Conservation (phyloP, 2,113 vertebrate genomes). For the Pachypanchax playfairii region DNA sequence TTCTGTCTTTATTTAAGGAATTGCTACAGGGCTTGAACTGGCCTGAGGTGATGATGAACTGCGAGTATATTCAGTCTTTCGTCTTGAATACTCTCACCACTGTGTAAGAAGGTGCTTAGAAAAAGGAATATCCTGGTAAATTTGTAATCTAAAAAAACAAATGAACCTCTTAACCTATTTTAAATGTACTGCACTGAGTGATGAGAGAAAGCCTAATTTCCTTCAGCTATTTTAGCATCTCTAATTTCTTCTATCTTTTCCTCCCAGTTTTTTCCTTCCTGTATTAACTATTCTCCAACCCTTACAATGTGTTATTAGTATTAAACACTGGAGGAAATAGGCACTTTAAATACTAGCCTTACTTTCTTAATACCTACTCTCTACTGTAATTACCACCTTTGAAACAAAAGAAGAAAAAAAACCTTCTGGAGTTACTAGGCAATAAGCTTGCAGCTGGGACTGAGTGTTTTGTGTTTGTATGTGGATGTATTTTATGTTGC, state of each 20-base stretch:
- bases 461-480: constrained; percentile 19
- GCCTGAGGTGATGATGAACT: not conserved
- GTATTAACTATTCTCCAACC: constrained; percentile 54
- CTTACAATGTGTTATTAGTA: constrained; percentile 71
- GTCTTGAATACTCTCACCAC: not conserved
- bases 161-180: constrained; percentile 19
- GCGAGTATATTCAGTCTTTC: constrained; percentile 5
- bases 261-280: constrained; percentile 59
- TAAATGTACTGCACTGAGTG: constrained; percentile 18
- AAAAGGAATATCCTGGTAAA: constrained; percentile 12
- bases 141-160: constrained; percentile 13
- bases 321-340: constrained; percentile 65
- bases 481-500: constrained; percentile 26
- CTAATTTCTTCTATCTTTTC: constrained; percentile 28
- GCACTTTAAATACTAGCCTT: constrained; percentile 69
- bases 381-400: constrained; percentile 61
- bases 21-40: not conserved
- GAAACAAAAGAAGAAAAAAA: constrained; percentile 46
- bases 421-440: constrained; percentile 51
- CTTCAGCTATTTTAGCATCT: constrained; percentile 49
- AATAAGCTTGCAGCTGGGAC: constrained; percentile 60
- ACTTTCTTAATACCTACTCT: constrained; percentile 71
- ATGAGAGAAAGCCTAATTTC: constrained; percentile 31
- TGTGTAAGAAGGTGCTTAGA: constrained; percentile 1
- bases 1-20: not conserved